These are phyloP conservation scores for Hemiscyllium ocellatum DNA, from an alignment of 2,113 vertebrate species.

Conservation along the genomic window DNA sequence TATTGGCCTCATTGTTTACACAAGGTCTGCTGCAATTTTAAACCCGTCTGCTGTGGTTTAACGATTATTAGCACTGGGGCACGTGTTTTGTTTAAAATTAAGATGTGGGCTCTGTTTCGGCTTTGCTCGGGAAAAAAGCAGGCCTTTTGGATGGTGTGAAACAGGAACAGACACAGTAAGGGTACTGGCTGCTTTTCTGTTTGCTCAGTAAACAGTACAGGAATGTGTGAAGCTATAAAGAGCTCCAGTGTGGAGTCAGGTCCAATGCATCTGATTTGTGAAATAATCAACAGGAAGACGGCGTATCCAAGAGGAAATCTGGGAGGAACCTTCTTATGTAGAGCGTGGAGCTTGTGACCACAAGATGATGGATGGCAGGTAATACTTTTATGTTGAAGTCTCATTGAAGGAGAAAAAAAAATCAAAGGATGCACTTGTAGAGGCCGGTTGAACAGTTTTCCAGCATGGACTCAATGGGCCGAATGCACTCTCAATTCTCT, in stretches of 20 bases:
- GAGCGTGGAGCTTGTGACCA: background rate
- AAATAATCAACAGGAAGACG: background rate
- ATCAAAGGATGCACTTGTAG: background rate
- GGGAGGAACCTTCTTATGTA: background rate
- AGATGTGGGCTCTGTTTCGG: background rate
- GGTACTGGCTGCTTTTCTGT: background rate
- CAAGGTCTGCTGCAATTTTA: background rate
- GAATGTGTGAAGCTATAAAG: background rate
- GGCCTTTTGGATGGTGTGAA: background rate
- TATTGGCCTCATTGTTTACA: background rate
- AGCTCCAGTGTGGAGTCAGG: background rate
- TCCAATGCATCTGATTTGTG: background rate
- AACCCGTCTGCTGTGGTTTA: background rate
- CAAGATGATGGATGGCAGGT: background rate
- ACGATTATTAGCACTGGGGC: background rate
- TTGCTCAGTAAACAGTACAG: background rate
- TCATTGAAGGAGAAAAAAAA: background rate
- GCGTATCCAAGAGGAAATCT: background rate
- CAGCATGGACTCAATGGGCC: background rate
- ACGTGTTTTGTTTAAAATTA: background rate
- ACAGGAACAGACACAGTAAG: background rate
- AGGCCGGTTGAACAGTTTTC: background rate
- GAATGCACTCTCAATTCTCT: background rate
- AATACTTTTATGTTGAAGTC: background rate
- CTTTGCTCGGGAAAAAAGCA: background rate